A percentile compares a stretch with the other conserved stretches of the same genome.
Evolutionary conservation across 2,113 vertebrate genomes (phyloP).

Genomic region (Hiodon tergisus): DNA sequence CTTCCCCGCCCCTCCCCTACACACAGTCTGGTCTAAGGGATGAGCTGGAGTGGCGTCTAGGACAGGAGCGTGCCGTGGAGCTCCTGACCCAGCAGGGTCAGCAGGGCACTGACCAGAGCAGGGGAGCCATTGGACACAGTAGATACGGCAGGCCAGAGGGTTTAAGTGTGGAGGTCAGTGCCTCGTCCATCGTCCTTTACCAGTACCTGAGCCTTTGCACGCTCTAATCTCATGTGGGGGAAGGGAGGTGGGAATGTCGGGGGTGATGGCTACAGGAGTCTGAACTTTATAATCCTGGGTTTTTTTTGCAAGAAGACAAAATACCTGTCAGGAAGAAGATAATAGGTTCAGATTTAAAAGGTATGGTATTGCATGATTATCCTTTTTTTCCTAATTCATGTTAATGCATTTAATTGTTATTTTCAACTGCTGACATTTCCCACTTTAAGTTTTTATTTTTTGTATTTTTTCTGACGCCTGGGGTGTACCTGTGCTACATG

Average conservation of each 20-base stretch:
- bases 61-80: slow-evolving; percentile 78
- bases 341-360: neutral
- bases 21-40: slow-evolving; percentile 96
- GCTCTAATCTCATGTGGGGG: neutral
- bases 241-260: neutral
- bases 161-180: slow-evolving; percentile 92
- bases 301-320: neutral
- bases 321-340: neutral
- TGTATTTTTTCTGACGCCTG: neutral
- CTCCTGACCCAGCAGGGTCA: slow-evolving; percentile 67
- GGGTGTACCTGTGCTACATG: too few species aligned
- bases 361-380: neutral
- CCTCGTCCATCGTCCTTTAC: slow-evolving; percentile 49
- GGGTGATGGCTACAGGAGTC: neutral
- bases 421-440: slow-evolving; percentile 19
- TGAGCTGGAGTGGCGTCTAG: slow-evolving; percentile 88
- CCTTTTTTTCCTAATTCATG: slow-evolving; percentile 25
- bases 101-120: slow-evolving; percentile 69
- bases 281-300: neutral
- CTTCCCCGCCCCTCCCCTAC: slow-evolving; percentile 37
- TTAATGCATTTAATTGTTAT: slow-evolving; percentile 28
- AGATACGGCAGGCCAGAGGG: slow-evolving; percentile 81
- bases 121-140: slow-evolving; percentile 78
- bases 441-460: slow-evolving; percentile 20
- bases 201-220: slow-evolving; percentile 26